Evolutionary conservation across 2,113 vertebrate species (phyloP), one percentile per base, ranked within the genome.

Genomic region (Vidua chalybeata): DNA sequence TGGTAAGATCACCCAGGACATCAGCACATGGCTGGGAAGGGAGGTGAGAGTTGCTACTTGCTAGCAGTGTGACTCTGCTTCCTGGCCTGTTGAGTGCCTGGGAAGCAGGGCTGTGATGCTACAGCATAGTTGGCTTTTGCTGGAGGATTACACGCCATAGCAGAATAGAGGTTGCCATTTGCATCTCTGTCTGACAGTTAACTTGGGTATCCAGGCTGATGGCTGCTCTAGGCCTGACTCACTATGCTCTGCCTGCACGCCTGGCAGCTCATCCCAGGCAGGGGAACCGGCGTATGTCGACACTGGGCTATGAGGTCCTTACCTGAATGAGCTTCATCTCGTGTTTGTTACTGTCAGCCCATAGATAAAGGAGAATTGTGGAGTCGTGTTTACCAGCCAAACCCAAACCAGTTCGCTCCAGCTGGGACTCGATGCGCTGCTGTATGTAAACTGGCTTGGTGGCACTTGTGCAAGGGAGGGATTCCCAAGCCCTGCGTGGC

Each of bases 281-380:
- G 20, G 27, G 68, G 72, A 76, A 43, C 45, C 0, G 0, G 6
- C 0, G 0, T 28, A 9, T 90, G 67, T 69, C 0, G 0, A 41
- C 0, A 3, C 45, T 16, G 71, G 51, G 37, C 66, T 0, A 2
- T 33, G 48, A 85, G 22, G 24, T 64, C 16, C 3, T 79, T 73
- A 68, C 54, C 41, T 43, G 67, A 61, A 15, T 7, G 33, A 81
- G 45, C 79, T 58, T 51, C 51, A 33, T 39, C 71, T 79, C 4
- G 2, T 6, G 15, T 81, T 69, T 54, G 24, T 64, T 26, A 4
- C 85, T 8, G 5, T 20, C 68, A 71, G 15, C 24, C 49, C n/a
- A 6, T 4, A 22, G 77, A 54, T 0, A 13, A 6, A 19, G 43
- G 43, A 61, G n/a, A 79, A 31, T 18, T 24, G 41, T 0, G 5